Evolutionary conservation across 2,113 vertebrate genomes (phyloP), one percentile per base, ranked within the genome.

Genomic region (Macaca nemestrina): DNA sequence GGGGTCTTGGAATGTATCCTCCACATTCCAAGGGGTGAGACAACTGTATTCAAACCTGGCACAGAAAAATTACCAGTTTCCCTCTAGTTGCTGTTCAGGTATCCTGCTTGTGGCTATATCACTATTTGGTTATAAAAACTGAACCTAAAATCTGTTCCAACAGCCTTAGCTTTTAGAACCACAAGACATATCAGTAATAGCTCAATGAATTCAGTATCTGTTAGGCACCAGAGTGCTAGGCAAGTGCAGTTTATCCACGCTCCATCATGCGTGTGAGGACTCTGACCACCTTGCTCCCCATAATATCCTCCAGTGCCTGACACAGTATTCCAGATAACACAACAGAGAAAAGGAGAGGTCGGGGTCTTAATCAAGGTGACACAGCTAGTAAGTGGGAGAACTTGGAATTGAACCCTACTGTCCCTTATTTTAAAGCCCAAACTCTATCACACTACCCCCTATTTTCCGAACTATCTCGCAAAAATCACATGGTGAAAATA

Each of bases 101-200:
- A 22, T 38, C 38, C 68, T 64, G 27, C 32, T 86, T 92, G 3
- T 13, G 48, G n/a, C 6, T 35, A 3, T 17, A 59, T 18, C 35
- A 81, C 35, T 70, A 50, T 50, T 23, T 87, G 32, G 10, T 67
- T 67, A 83, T 17, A 78, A 50, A 50, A 50, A 93, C 0, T 83
- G 38, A 90, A 57, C 52, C 67, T 76, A 45, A 82, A 48, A 22
- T 93, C 86, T 88, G 10, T 78, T 90, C 61, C 43, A 57, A 52
- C 38, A 90, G 25, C 23, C 38, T 55, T 16, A 6, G 23, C 27
- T 72, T 10, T 38, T 22, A 50, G 20, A 94, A 89, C 23, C 55
- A 22, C 6, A 25, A 75, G n/a, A 43, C 6, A 73, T 12, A 40
- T 16, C 48, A 55, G 20, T 13, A 35, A 59, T 72, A 40, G 32